Evolutionary conservation across 2,888 invertebrate genomes (phyloP), one percentile per base, ranked within the genome.

Genomic region (Heteropelma amictum): DNA sequence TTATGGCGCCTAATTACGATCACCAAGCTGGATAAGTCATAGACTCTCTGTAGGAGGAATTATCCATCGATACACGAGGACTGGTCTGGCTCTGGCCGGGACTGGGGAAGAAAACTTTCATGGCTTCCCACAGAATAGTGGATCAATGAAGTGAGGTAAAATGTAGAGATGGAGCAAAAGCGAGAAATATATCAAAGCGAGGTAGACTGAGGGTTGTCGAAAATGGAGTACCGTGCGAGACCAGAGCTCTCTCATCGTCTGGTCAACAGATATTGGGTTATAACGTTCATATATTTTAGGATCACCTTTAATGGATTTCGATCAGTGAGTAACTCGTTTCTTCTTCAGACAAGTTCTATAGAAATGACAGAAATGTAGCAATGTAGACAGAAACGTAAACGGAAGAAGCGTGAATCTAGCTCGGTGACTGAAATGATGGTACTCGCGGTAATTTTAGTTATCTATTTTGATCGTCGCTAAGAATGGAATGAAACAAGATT

Each of bases 131-230:
- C 30, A 49, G 53, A 53, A 68, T 63, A 23, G 33, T 54, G 53
- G 69, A 74, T 70, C 69, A 38, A 35, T 58, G 64, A 45, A 49
- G 14, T 5, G 42, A 26, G 12, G 45, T n/a, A 42, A 64, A 53
- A 64, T 17, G 23, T 7, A 8, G 10, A 33, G 14, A 33, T 21
- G 60, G 30, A 23, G 28, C 12, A 21, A 60, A 17, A 58, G 49
- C 19, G 45, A 23, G 17, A 33, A 51, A 49, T 49, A 28, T 53
- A 53, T 54, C 28, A 49, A 8, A 38, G 42, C 26, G 35, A 23
- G 64, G 38, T 58, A 33, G 45, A 60, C 65, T 17, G 60, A 30
- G 64, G 70, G 54, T 70, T 74, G 65, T 70, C 60, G 74, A 60
- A 65, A 74, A 70, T 65, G 42, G 47, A 65, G 53, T 26, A 60